phyloP scores from a whole-genome alignment of 1,140 invertebrate species.

The Homalodisca vitripennis region DNA sequence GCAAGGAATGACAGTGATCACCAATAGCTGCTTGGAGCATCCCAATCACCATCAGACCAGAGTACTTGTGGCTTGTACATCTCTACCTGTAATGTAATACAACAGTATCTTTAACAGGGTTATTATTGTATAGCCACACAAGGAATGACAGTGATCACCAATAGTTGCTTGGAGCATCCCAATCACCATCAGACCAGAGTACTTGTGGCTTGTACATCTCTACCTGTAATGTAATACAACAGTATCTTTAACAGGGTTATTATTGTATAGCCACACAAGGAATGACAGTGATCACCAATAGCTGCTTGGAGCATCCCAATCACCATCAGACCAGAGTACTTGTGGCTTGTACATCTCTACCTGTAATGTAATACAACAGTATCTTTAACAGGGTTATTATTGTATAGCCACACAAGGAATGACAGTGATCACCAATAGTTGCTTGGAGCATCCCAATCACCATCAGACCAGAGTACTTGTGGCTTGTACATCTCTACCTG shows the following conservation, averaged over 20 bases:
- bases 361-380: too few relatives aligned
- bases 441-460: too few relatives aligned
- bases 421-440: too few relatives aligned
- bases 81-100: slow-evolving; percentile 65
- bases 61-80: slow-evolving; percentile 85
- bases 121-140: slow-evolving; percentile 75
- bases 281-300: slow-evolving; percentile 84
- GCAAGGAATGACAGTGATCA: slow-evolving; percentile 76
- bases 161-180: slow-evolving; percentile 78
- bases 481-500: too few relatives aligned
- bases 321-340: slow-evolving; percentile 92
- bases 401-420: too few relatives aligned
- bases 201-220: slow-evolving; percentile 83
- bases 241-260: slow-evolving; percentile 86
- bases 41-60: slow-evolving; percentile 95
- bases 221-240: slow-evolving; percentile 70
- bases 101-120: slow-evolving; percentile 85
- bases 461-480: too few relatives aligned
- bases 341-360: slow-evolving; percentile 80
- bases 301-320: slow-evolving; percentile 75
- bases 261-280: slow-evolving; percentile 72
- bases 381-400: too few relatives aligned
- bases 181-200: slow-evolving; percentile 93
- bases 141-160: slow-evolving; percentile 80
- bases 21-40: slow-evolving; percentile 79